A percentile compares a stretch with the other conserved stretches of the same genome.
Conservation (phyloP, 2,797 vertebrate genomes). For the Limnodromus scolopaceus region DNA sequence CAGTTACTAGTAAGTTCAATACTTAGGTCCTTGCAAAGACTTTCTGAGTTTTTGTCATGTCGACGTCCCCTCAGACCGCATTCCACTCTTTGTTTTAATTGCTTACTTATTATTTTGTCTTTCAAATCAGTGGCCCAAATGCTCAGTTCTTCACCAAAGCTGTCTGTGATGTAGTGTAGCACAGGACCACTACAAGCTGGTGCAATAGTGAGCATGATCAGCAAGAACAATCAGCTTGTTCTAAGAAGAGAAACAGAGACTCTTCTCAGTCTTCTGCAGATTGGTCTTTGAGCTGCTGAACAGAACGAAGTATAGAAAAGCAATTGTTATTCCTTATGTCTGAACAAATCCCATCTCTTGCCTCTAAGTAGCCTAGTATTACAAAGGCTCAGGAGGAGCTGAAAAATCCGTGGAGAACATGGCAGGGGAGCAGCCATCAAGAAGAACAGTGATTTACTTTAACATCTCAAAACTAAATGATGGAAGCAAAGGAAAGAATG, state of each 20-base stretch:
- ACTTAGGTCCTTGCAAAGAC: background rate
- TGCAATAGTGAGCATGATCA: background rate
- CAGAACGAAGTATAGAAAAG: background rate
- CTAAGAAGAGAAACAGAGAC: background rate
- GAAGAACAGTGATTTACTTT: background rate
- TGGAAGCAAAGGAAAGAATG: background rate
- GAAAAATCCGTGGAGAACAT: background rate
- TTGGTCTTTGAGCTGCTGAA: background rate
- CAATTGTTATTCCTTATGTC: background rate
- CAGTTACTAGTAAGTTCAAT: background rate
- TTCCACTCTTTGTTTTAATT: background rate
- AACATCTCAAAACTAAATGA: background rate
- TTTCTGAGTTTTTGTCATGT: background rate
- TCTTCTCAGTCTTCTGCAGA: background rate
- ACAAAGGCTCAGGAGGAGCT: background rate
- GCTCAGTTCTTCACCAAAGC: background rate
- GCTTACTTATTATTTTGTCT: background rate
- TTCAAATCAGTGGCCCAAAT: background rate
- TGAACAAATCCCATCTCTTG: background rate
- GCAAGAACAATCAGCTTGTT: background rate
- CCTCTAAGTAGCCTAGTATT: background rate
- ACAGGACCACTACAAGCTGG: background rate
- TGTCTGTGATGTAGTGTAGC: background rate
- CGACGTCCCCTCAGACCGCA: background rate
- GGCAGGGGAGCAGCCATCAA: accelerated